Percentiles rank a stretch among this genome's conserved stretches.
Evolutionary conservation across 2,888 invertebrate genomes (phyloP).

Genomic region (Netelia fuscicornis): DNA sequence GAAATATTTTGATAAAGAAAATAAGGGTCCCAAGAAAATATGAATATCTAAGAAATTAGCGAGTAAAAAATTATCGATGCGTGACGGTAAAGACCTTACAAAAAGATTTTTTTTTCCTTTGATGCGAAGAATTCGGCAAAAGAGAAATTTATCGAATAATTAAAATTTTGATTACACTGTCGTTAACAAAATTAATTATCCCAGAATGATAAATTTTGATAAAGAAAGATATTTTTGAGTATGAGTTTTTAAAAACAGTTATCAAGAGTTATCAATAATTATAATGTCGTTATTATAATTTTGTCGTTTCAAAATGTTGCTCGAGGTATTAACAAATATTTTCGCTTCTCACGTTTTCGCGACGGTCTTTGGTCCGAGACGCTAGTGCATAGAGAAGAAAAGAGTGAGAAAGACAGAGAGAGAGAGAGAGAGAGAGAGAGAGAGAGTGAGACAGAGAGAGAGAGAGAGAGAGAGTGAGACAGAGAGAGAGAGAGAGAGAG

Average conservation of each 20-base stretch:
- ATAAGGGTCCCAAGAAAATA: conserved; percentile 25
- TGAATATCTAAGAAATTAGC: conserved; percentile 23
- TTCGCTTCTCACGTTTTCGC: background rate
- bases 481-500: too few species aligned
- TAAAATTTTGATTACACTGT: background rate
- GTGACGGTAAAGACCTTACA: background rate
- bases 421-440: too few species aligned
- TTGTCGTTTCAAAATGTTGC: too few species aligned
- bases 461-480: conserved; percentile 46
- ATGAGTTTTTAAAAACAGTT: background rate
- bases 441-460: conserved; percentile 40
- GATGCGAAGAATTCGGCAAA: background rate
- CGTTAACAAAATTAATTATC: too few species aligned
- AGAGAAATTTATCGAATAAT: conserved; percentile 15
- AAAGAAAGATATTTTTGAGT: too few species aligned
- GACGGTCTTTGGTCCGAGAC: background rate
- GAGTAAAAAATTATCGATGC: conserved; percentile 45
- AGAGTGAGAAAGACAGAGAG: background rate
- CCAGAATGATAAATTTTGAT: too few species aligned
- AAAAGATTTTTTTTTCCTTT: background rate
- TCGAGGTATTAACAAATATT: background rate
- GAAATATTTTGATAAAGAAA: too few species aligned
- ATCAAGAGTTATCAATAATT: too few species aligned
- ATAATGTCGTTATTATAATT: too few species aligned
- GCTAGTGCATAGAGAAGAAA: background rate